Evolutionary conservation across 2,797 vertebrate species (phyloP).

Genomic region (Sebastes goodei): DNA sequence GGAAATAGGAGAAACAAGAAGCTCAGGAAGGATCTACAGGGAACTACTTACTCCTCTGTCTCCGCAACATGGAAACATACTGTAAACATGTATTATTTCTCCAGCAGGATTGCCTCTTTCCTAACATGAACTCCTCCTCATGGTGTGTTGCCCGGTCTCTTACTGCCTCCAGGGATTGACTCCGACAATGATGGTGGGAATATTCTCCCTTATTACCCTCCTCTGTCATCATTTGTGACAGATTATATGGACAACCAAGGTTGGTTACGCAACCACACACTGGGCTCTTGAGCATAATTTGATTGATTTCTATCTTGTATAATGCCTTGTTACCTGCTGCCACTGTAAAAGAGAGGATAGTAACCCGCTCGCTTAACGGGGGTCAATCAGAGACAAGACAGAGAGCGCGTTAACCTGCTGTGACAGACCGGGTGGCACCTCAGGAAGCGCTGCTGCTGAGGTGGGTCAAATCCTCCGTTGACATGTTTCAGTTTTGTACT

Average conservation of each 20-base stretch:
- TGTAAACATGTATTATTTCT: constrained; percentile 25
- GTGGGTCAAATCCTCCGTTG: not conserved
- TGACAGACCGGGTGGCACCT: constrained; percentile 13
- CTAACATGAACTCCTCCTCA: constrained; percentile 7
- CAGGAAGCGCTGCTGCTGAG: not conserved
- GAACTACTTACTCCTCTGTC: not conserved
- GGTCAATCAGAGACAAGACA: constrained; percentile 81
- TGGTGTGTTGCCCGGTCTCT: not conserved
- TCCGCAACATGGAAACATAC: not conserved
- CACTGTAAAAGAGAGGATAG: constrained; percentile 73
- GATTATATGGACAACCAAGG: constrained; percentile 71
- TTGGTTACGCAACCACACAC: constrained; percentile 77
- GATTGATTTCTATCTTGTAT: constrained; percentile 82
- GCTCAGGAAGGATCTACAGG: not conserved
- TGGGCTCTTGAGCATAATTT: constrained; percentile 77
- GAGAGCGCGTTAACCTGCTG: constrained; percentile 41
- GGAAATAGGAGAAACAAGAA: not conserved
- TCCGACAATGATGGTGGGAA: constrained; percentile 52
- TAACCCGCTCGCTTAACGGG: constrained; percentile 68
- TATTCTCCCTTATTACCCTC: constrained; percentile 70
- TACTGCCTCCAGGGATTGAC: constrained; percentile 31
- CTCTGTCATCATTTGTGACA: constrained; percentile 78
- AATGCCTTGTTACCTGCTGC: constrained; percentile 79
- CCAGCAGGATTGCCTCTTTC: not conserved
- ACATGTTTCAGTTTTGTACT: not conserved